Conservation (phyloP, 2,113 vertebrate genomes). For the Furnarius figulus region DNA sequence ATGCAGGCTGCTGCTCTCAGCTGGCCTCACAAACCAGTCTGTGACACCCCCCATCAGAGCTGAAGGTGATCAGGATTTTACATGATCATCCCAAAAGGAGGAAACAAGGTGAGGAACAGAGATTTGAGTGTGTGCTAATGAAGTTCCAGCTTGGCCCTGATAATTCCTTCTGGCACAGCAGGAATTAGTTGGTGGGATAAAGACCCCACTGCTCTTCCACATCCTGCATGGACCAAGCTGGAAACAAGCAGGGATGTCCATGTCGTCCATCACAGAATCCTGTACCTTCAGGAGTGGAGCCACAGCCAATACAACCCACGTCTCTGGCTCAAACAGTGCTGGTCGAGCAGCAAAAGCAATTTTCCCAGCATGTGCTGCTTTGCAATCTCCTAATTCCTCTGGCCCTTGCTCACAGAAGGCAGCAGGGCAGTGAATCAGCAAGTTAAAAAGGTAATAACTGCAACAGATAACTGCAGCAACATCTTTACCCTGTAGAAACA, state of each 20-base stretch:
- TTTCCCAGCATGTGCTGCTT: constrained; percentile 37
- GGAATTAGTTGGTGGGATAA: not conserved
- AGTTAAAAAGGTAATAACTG: constrained; percentile 33
- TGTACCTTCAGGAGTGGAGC: not conserved
- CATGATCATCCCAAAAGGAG: not conserved
- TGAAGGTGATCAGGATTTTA: not conserved
- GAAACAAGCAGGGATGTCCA: not conserved
- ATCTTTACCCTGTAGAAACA: constrained; percentile 44
- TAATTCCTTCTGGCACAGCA: not conserved
- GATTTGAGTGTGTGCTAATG: not conserved
- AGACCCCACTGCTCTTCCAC: not conserved
- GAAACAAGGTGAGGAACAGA: not conserved
- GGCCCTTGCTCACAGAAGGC: constrained; percentile 5
- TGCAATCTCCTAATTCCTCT: constrained; percentile 42
- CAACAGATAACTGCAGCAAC: constrained; percentile 48
- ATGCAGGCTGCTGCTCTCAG: not conserved
- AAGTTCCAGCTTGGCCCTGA: not conserved
- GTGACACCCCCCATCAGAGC: not conserved
- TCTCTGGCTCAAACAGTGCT: not conserved
- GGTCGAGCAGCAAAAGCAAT: constrained; percentile 39
- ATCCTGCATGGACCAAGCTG: accelerated
- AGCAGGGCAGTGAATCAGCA: constrained; percentile 46
- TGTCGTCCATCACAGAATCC: not conserved
- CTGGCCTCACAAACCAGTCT: not conserved
- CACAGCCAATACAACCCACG: not conserved